phyloP scores from a whole-genome alignment of 2,113 vertebrate genomes.

The Lonchura striata region DNA sequence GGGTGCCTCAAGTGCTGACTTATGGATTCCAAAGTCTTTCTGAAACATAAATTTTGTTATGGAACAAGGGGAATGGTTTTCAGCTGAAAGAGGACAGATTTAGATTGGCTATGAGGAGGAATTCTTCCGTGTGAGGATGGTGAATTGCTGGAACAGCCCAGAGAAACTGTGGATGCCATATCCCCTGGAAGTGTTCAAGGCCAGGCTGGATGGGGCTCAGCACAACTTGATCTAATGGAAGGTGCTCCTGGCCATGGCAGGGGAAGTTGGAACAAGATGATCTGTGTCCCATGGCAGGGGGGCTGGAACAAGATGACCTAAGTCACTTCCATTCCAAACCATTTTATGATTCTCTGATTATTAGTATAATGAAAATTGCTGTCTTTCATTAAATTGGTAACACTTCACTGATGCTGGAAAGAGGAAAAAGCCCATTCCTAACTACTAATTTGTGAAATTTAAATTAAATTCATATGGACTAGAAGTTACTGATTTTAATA shows the following conservation, averaged over 20 bases:
- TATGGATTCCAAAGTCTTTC: background rate
- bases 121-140: background rate
- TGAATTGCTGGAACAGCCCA: background rate
- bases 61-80: background rate
- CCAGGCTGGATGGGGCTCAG: background rate
- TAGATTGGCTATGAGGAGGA: background rate
- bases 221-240: background rate
- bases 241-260: background rate
- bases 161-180: background rate
- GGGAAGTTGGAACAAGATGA: background rate
- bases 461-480: background rate
- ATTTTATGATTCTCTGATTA: background rate
- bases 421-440: background rate
- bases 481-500: background rate
- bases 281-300: background rate
- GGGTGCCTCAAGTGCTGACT: accelerated
- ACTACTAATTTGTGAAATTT: background rate
- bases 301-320: background rate
- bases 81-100: background rate
- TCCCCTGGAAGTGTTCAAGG: background rate
- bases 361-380: background rate
- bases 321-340: background rate
- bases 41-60: background rate
- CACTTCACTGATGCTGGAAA: background rate
- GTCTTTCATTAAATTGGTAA: background rate